Evolutionary conservation across 2,888 invertebrate genomes (phyloP), one percentile per base, ranked within the genome.

Genomic region (Auanema freiburgensis): DNA sequence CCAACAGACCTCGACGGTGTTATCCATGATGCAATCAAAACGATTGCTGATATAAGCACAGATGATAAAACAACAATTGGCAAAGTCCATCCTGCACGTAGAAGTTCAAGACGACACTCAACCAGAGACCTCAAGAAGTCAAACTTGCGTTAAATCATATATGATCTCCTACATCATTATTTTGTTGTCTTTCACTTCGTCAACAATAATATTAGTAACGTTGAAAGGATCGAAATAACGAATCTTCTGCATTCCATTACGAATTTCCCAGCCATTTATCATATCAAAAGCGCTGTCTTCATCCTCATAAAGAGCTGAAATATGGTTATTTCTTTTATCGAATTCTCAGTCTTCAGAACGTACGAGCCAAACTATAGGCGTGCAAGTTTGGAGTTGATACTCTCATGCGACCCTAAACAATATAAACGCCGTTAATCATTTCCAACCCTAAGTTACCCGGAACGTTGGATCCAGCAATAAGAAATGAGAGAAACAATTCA

Each of bases 211-310:
- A 18, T 18, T 21, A 2, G 11, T 14, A n/a, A 4, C 21, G 12
- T 23, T 58, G 50, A 49, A 12, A 25, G 24, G 25, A 23, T 25
- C 58, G 49, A 40, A 58, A 16, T 51, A 14, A 12, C 25, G 10
- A 41, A 8, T 42, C n/a, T 21, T n/a, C 16, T 60, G 60, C 14
- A 14, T 16, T 10, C 54, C 44, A 14, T 12, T 25, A 23, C 53
- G 11, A 6, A 60, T 33, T 33, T 25, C n/a, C 60, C 60, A 60
- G 6, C 60, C 60, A 44, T 60, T 60, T 2, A 60, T 5, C 16
- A 33, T 53, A 33, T 33, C 33, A 33, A 33, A 33, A 33, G 33
- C 33, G 33, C 33, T 33, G 1, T 41, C 42, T 18, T 33, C 33
- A 14, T 59, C 59, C 12, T 42, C 23, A 25, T 59, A 52, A 12